phyloP scores from a whole-genome alignment of 2,888 invertebrate genomes.

The Barypeithes pellucidus region DNA sequence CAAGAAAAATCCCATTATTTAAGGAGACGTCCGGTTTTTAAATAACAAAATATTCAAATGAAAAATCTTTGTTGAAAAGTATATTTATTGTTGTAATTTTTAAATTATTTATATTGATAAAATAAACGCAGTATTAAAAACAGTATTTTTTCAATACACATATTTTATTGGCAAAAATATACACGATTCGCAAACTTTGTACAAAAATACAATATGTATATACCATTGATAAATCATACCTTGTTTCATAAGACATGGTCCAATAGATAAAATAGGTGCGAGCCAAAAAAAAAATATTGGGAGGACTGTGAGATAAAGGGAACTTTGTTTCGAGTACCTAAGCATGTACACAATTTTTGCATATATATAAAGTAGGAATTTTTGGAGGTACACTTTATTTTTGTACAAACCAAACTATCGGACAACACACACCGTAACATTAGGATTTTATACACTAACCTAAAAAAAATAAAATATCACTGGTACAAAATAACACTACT shows the following conservation, averaged over 20 bases:
- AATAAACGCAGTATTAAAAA: slow-evolving; percentile 14
- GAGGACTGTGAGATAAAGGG: no score
- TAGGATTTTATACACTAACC: background rate
- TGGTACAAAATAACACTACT: slow-evolving; percentile 3
- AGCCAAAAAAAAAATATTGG: no score
- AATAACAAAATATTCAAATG: no score
- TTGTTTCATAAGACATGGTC: no score
- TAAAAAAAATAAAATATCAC: slow-evolving; percentile 10
- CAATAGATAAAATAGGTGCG: no score
- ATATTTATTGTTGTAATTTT: slow-evolving; percentile 27
- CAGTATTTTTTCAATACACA: slow-evolving; percentile 6
- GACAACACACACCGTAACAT: background rate
- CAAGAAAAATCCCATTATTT: no score
- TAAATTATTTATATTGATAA: slow-evolving; percentile 22
- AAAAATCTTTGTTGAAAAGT: slow-evolving; percentile 20
- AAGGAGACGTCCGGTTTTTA: no score
- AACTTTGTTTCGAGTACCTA: no score
- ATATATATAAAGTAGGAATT: no score
- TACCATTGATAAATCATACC: background rate
- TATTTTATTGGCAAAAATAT: slow-evolving; percentile 32
- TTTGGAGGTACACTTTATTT: no score
- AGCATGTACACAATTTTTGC: no score
- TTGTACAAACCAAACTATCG: no score
- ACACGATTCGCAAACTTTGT: slow-evolving; percentile 26
- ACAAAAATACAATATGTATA: slow-evolving; percentile 26